Conservation (phyloP, 1,140 invertebrate species). For the Reticulitermes speratus region DNA sequence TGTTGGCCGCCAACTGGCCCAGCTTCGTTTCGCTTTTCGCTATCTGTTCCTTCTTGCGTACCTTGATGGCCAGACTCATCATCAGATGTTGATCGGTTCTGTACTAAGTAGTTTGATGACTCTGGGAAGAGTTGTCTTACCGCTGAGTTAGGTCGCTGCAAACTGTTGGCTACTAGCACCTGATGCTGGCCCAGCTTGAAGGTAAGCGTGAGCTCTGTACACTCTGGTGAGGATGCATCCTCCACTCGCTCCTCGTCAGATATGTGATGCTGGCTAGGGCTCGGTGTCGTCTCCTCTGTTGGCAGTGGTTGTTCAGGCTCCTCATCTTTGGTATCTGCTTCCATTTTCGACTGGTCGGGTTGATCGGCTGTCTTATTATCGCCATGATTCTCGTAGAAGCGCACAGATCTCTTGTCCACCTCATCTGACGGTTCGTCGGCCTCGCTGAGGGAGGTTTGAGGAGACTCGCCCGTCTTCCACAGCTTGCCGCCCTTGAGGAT, state of each 20-base stretch:
- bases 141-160: slow-evolving; percentile 65
- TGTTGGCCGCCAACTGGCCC: neutral
- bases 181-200: slow-evolving; percentile 58
- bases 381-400: slow-evolving; percentile 42
- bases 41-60: neutral
- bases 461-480: slow-evolving; percentile 54
- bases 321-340: slow-evolving; percentile 35
- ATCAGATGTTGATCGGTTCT: slow-evolving; percentile 33
- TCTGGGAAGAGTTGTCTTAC: slow-evolving; percentile 69
- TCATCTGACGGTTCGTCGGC: slow-evolving; percentile 34
- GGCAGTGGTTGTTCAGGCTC: neutral
- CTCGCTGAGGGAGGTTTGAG: slow-evolving; percentile 24
- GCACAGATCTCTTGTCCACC: slow-evolving; percentile 38
- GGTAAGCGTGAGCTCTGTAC: slow-evolving; percentile 55
- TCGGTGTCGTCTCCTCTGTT: slow-evolving; percentile 38
- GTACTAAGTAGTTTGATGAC: slow-evolving; percentile 58
- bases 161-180: slow-evolving; percentile 55
- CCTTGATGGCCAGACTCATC: neutral
- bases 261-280: slow-evolving; percentile 35
- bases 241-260: slow-evolving; percentile 37
- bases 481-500: slow-evolving; percentile 63
- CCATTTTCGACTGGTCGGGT: neutral
- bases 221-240: slow-evolving; percentile 43
- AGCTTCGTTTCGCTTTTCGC: neutral
- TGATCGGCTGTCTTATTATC: slow-evolving; percentile 43